Conservation (phyloP, 2,113 vertebrate species). For the Hippocampus barbouri region DNA sequence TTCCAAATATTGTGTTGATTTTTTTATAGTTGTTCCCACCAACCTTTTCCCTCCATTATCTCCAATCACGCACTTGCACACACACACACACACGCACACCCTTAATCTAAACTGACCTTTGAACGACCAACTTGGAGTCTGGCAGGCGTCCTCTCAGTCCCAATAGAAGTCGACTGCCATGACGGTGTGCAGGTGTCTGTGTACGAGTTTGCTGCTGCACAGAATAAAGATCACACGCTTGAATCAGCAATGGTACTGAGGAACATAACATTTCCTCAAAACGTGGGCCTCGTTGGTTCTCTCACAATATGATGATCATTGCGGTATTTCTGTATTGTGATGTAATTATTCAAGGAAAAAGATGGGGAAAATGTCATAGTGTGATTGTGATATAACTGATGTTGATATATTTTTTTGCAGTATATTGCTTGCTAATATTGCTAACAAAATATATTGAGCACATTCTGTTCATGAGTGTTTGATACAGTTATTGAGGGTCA, state of each 20-base stretch:
- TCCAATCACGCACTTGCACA: background rate
- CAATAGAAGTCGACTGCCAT: conserved; percentile 59
- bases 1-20: conserved; percentile 5
- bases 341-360: too few relatives aligned
- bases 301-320: too few relatives aligned
- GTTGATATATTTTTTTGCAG: background rate
- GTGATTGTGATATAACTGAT: too few relatives aligned
- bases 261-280: background rate
- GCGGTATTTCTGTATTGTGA: too few relatives aligned
- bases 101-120: conserved; percentile 70
- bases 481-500: too few relatives aligned
- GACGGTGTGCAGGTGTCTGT: conserved; percentile 81
- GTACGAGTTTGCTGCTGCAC: conserved; percentile 73
- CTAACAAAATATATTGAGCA: too few relatives aligned
- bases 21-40: conserved; percentile 4
- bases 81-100: conserved; percentile 11
- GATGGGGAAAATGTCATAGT: too few relatives aligned
- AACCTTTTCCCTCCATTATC: background rate
- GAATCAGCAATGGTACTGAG: too few relatives aligned
- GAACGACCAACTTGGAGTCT: conserved; percentile 67
- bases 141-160: conserved; percentile 69
- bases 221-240: background rate
- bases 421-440: background rate
- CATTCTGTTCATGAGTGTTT: too few relatives aligned
- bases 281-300: background rate